phyloP scores from a whole-genome alignment of 2,113 vertebrate genomes.

The Forbesichthys agassizii region DNA sequence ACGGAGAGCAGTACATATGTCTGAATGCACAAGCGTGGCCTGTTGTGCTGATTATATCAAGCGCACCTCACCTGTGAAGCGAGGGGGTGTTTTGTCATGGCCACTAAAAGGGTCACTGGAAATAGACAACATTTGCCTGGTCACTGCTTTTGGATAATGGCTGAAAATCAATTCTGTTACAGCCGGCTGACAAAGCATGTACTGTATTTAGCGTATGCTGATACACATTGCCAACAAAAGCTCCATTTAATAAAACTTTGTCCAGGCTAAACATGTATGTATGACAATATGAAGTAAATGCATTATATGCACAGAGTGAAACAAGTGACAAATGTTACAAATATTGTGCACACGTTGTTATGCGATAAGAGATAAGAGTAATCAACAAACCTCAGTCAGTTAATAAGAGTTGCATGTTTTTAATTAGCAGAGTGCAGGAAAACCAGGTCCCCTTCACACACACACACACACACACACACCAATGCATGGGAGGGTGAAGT shows the following conservation, averaged over 20 bases:
- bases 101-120: background rate
- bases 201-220: background rate
- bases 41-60: constrained; percentile 27
- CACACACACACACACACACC: too few species aligned
- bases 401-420: too few species aligned
- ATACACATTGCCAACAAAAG: background rate
- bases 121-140: constrained; percentile 1
- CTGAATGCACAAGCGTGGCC: constrained; percentile 40
- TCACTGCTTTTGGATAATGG: constrained; percentile 3
- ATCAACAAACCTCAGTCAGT: too few species aligned
- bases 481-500: too few species aligned
- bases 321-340: too few species aligned
- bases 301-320: too few species aligned
- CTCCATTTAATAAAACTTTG: background rate
- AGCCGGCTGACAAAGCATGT: background rate
- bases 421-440: too few species aligned
- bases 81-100: too few species aligned
- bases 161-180: background rate
- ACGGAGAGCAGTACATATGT: constrained; percentile 47
- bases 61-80: too few species aligned
- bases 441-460: too few species aligned
- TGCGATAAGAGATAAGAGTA: too few species aligned
- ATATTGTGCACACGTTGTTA: too few species aligned
- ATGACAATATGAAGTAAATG: constrained; percentile 2
- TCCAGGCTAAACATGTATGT: background rate